phyloP scores from a whole-genome alignment of 2,113 vertebrate species.

The Chloropsis hardwickii region DNA sequence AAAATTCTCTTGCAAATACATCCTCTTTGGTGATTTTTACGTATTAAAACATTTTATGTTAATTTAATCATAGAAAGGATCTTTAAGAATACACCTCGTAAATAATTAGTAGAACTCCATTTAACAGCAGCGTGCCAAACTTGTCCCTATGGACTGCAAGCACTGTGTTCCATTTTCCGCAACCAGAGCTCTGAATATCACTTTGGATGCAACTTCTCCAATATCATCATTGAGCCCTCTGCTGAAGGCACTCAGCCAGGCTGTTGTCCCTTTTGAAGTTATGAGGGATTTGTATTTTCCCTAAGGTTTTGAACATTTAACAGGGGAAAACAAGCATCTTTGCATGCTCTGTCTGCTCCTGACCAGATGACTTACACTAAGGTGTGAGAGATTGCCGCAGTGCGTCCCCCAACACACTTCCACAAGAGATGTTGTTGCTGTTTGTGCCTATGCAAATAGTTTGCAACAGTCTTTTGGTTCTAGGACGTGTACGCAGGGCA shows the following conservation, averaged over 20 bases:
- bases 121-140: not conserved
- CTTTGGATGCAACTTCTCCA: not conserved
- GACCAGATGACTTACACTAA: fast-evolving
- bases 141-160: not conserved
- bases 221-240: fast-evolving
- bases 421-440: not conserved
- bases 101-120: not conserved
- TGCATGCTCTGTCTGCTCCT: fast-evolving
- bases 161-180: not conserved
- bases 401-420: no score
- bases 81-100: not conserved
- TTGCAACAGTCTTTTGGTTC: not conserved
- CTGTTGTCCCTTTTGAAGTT: not conserved
- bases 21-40: not conserved
- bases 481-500: not conserved
- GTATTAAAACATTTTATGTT: not conserved
- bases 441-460: not conserved
- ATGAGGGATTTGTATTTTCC: not conserved
- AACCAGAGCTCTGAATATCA: not conserved
- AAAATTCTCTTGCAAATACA: not conserved
- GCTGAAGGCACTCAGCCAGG: no score
- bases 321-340: not conserved
- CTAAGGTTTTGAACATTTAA: not conserved
- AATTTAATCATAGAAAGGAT: not conserved
- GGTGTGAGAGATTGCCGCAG: no score